phyloP scores from a whole-genome alignment of 2,888 invertebrate species.

The Diloba caeruleocephala region DNA sequence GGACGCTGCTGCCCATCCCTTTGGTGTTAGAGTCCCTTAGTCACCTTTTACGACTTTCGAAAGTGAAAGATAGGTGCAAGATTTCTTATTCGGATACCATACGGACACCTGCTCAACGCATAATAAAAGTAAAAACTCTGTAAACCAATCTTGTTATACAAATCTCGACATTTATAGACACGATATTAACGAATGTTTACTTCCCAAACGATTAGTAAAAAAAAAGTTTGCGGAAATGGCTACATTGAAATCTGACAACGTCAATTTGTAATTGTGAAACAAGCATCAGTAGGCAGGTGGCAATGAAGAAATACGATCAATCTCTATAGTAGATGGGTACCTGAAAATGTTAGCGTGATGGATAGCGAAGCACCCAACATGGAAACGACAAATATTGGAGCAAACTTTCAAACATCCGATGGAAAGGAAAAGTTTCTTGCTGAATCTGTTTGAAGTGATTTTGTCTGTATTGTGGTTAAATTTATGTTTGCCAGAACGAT shows the following conservation, averaged over 20 bases:
- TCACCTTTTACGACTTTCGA: no score
- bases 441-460: not conserved
- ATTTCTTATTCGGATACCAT: no score
- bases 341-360: not conserved
- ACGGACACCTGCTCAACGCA: no score
- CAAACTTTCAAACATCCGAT: slow-evolving; percentile 1
- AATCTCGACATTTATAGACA: slow-evolving; percentile 26
- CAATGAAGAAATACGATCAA: slow-evolving; percentile 6
- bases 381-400: slow-evolving; percentile 10
- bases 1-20: no score
- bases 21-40: no score
- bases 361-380: slow-evolving; percentile 9
- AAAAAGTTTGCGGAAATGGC: slow-evolving; percentile 14
- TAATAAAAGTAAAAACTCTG: no score
- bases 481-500: not conserved
- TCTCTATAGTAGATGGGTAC: not conserved
- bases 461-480: not conserved
- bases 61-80: no score
- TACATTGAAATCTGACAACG: slow-evolving; percentile 13
- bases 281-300: slow-evolving; percentile 21
- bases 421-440: slow-evolving; percentile 1
- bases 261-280: slow-evolving; percentile 26
- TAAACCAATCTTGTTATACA: slow-evolving; percentile 20
- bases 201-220: slow-evolving; percentile 26
- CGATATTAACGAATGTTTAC: slow-evolving; percentile 20